Conservation (phyloP, 2,797 vertebrate genomes). For the Chiroxiphia lanceolata region DNA sequence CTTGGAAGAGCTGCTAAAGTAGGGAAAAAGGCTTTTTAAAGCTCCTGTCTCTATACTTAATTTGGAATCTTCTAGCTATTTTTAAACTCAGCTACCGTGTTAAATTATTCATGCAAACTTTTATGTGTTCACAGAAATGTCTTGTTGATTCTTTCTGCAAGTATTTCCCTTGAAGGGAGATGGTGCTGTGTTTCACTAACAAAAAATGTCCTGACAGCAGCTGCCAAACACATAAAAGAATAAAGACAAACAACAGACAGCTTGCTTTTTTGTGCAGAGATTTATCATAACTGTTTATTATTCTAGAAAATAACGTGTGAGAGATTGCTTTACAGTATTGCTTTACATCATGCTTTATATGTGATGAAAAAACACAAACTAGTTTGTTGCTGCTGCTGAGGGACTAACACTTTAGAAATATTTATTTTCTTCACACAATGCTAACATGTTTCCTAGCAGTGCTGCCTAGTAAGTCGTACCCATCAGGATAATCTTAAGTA, state of each 20-base stretch:
- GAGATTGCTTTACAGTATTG: neutral
- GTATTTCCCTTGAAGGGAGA: neutral
- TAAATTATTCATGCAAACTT: conserved; percentile 12
- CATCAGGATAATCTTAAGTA: neutral
- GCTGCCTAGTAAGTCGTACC: neutral
- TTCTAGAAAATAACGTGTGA: neutral
- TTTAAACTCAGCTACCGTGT: neutral
- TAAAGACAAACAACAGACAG: neutral
- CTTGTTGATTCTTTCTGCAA: neutral
- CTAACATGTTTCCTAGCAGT: neutral
- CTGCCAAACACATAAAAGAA: neutral
- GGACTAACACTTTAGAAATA: neutral
- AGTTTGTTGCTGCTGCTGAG: neutral
- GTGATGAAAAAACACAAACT: neutral
- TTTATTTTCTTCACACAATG: neutral
- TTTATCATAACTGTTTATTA: neutral
- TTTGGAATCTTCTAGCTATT: neutral
- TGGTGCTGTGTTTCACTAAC: neutral
- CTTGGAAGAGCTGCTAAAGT: neutral
- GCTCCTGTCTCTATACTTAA: neutral
- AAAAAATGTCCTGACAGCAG: neutral
- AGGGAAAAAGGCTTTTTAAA: neutral
- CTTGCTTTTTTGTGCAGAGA: neutral
- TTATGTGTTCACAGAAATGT: neutral
- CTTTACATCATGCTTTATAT: neutral